phyloP scores from a whole-genome alignment of 2,113 vertebrate species.

The Vidua macroura region DNA sequence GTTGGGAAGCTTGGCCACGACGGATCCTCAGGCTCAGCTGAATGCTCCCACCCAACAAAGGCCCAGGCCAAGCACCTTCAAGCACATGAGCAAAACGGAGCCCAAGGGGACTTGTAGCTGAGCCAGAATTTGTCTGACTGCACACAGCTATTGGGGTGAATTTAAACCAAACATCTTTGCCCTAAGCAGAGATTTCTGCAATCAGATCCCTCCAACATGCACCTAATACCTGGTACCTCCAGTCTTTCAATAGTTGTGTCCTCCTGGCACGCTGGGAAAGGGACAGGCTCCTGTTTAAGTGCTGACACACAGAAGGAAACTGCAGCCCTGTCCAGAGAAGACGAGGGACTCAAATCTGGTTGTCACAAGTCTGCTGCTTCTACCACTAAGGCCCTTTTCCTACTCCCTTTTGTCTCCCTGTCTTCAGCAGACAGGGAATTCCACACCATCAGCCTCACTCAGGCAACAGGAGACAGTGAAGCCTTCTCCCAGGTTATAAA shows the following conservation, averaged over 20 bases:
- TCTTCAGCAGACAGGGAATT: background rate
- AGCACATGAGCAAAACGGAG: accelerated
- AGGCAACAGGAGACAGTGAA: background rate
- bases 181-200: background rate
- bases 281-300: background rate
- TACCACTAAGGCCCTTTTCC: background rate
- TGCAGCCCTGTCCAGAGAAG: background rate
- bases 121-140: background rate
- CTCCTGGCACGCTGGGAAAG: background rate
- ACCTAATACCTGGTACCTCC: background rate
- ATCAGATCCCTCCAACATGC: background rate
- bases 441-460: background rate
- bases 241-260: background rate
- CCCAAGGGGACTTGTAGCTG: background rate
- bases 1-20: accelerated
- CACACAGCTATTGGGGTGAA: background rate
- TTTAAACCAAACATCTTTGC: background rate
- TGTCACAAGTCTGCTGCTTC: background rate
- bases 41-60: background rate
- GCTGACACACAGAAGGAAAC: background rate
- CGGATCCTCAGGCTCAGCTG: background rate
- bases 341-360: background rate
- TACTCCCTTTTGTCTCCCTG: background rate
- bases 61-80: background rate
- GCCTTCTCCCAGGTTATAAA: background rate